A percentile compares a stretch with the other conserved stretches of the same genome.
These are phyloP conservation scores for Otolemur garnettii DNA, from an alignment of 2,113 vertebrate species.

Conservation along the genomic window DNA sequence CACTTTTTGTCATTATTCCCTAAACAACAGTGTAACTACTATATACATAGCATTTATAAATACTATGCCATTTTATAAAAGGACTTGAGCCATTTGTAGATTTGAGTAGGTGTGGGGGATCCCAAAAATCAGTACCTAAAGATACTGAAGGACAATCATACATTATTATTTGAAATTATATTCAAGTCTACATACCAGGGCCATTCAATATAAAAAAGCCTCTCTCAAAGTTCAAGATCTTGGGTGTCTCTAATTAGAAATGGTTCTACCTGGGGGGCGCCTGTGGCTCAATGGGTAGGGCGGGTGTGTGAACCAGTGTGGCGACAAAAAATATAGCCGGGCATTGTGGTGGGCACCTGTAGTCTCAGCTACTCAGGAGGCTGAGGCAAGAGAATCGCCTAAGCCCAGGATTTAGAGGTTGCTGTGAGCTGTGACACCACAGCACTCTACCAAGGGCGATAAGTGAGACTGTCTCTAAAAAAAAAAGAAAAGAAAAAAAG, in stretches of 20 bases:
- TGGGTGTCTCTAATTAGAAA: background rate
- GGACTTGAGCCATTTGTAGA: background rate
- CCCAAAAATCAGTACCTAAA: background rate
- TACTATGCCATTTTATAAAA: background rate
- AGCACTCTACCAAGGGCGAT: too few relatives aligned
- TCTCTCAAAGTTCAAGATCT: background rate
- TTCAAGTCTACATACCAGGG: background rate
- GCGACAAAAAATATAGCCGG: too few relatives aligned
- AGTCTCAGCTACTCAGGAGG: too few relatives aligned
- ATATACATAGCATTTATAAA: background rate
- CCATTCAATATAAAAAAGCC: background rate
- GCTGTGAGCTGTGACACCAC: too few relatives aligned
- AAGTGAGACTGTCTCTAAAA: too few relatives aligned
- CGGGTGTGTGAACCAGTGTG: too few relatives aligned
- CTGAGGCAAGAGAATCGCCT: too few relatives aligned
- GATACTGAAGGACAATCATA: background rate
- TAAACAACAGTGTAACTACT: background rate
- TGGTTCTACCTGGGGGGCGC: background rate
- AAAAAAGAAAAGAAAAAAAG: too few relatives aligned
- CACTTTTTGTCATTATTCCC: background rate
- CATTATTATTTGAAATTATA: slow-evolving; percentile 9
- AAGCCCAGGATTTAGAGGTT: too few relatives aligned
- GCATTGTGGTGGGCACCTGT: too few relatives aligned
- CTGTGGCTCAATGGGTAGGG: too few relatives aligned
- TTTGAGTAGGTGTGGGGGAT: background rate